Evolutionary conservation across 2,888 invertebrate species (phyloP).

Genomic region (Acanthosepion esculentum): DNA sequence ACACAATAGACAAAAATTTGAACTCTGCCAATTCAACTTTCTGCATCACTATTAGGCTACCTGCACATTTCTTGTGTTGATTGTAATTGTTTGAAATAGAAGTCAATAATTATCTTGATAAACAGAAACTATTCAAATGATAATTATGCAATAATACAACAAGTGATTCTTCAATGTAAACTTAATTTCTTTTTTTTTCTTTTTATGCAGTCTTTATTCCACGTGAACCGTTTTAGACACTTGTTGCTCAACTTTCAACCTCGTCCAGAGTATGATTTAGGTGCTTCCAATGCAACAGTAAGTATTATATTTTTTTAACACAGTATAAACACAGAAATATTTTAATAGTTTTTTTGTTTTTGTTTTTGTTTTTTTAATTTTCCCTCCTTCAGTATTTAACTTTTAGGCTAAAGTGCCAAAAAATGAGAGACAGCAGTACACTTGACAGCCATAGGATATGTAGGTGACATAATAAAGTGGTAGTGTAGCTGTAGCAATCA

Average conservation of each 20-base stretch:
- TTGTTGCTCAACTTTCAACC: conserved; percentile 73
- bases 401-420: too few species aligned
- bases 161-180: background rate
- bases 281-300: conserved; percentile 55
- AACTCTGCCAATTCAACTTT: too few species aligned
- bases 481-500: too few species aligned
- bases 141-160: background rate
- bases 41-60: too few species aligned
- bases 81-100: too few species aligned
- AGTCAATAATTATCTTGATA: background rate
- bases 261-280: conserved; percentile 51
- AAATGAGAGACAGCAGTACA: too few species aligned
- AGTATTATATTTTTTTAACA: conserved; percentile 44
- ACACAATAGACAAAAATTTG: too few species aligned
- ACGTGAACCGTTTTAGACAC: conserved; percentile 74
- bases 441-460: too few species aligned
- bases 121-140: background rate
- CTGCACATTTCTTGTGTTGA: too few species aligned
- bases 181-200: background rate
- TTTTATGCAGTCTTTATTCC: conserved; percentile 75
- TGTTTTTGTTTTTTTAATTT: too few species aligned
- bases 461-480: too few species aligned
- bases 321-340: background rate
- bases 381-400: too few species aligned
- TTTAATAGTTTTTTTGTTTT: background rate